Percentiles rank a stretch among this genome's conserved stretches.
phyloP scores from a whole-genome alignment of 2,797 vertebrate species.

The Premnoplex brunnescens region DNA sequence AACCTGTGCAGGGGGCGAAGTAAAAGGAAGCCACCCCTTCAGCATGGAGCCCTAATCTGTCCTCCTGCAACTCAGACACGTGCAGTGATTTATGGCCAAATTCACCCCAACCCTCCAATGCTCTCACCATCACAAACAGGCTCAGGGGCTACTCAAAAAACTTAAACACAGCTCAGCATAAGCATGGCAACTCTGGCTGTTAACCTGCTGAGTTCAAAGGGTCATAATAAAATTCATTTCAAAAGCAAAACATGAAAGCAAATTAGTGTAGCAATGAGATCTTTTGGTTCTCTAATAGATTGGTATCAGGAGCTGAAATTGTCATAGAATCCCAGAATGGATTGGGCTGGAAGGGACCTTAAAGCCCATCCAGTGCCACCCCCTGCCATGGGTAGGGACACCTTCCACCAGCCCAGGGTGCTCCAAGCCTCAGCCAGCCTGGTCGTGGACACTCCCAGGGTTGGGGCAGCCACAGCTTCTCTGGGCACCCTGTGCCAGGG shows the following conservation, averaged over 20 bases:
- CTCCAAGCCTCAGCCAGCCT: no score
- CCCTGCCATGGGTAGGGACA: background rate
- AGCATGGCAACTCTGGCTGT: background rate
- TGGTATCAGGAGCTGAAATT: background rate
- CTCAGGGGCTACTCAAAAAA: background rate
- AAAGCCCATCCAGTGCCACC: background rate
- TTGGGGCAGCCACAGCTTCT: background rate
- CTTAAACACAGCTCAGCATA: background rate
- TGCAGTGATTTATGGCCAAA: background rate
- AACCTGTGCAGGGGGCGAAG: background rate
- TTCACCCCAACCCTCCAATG: background rate
- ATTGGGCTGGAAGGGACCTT: background rate
- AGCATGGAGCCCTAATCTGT: background rate
- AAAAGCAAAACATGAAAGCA: background rate
- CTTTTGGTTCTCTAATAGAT: background rate
- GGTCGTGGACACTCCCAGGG: rapidly evolving
- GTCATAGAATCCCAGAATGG: background rate
- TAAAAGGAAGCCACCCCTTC: background rate
- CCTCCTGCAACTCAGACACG: background rate
- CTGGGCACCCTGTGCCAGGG: background rate
- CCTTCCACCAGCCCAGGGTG: rapidly evolving
- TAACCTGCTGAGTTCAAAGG: background rate
- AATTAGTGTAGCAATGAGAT: background rate
- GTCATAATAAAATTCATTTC: background rate
- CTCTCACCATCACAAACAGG: constrained; percentile 1